phyloP scores from a whole-genome alignment of 2,888 invertebrate genomes.

The Plemyria rubiginata region DNA sequence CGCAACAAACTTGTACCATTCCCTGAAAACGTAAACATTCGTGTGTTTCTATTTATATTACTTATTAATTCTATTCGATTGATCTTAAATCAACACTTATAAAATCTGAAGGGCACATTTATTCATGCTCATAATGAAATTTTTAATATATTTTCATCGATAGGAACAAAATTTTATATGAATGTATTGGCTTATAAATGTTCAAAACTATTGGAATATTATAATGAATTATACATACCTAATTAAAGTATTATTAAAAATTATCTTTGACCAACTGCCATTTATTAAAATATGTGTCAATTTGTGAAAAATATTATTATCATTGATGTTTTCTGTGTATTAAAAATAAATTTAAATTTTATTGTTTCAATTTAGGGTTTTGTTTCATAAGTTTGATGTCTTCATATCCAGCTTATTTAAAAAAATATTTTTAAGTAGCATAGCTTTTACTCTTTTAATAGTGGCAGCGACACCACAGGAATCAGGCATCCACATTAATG shows the following conservation, averaged over 20 bases:
- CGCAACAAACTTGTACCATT: not conserved
- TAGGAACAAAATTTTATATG: constrained; percentile 41
- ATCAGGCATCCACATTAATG: not conserved
- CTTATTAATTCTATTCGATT: not conserved
- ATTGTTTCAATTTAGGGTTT: constrained; percentile 27
- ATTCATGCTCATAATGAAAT: constrained; percentile 9
- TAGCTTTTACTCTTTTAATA: not conserved
- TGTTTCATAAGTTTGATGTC: not conserved
- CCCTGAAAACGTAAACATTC: not conserved
- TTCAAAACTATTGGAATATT: constrained; percentile 39
- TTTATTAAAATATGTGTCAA: constrained; percentile 63
- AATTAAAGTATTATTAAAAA: constrained; percentile 35
- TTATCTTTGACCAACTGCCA: constrained; percentile 65
- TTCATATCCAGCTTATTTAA: not conserved
- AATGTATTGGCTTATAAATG: constrained; percentile 53
- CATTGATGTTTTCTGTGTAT: constrained; percentile 63
- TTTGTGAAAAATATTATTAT: constrained; percentile 60
- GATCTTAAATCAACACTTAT: constrained; percentile 3
- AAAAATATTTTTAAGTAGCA: not conserved
- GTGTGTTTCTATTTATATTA: not conserved
- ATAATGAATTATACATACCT: constrained; percentile 36
- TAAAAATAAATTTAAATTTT: constrained; percentile 50
- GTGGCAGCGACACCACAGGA: not conserved
- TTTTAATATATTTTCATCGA: constrained; percentile 17
- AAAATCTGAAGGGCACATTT: constrained; percentile 8